A percentile compares a stretch with the other conserved stretches of the same genome.
phyloP scores from a whole-genome alignment of 2,113 vertebrate genomes.

The Ornithorhynchus anatinus region DNA sequence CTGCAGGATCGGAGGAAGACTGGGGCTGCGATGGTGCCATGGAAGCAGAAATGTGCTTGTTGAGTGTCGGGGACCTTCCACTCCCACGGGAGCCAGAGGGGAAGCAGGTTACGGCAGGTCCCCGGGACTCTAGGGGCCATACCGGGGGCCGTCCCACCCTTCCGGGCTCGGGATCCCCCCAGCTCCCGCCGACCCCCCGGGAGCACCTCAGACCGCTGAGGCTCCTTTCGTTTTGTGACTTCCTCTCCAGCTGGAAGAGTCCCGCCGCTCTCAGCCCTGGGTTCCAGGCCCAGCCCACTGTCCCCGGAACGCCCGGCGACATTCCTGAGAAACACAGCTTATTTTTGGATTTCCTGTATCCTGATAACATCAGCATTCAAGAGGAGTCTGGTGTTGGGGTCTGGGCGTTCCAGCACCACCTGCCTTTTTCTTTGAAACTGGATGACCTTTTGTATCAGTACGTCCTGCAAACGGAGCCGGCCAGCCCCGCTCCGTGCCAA shows the following conservation, averaged over 20 bases:
- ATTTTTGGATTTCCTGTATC: constrained; percentile 46
- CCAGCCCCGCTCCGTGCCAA: background rate
- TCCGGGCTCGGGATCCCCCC: no score
- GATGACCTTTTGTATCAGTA: constrained; percentile 69
- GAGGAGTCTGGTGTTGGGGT: constrained; percentile 31
- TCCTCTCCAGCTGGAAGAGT: background rate
- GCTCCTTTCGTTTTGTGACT: background rate
- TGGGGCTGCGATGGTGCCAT: no score
- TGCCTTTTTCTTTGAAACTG: constrained; percentile 63
- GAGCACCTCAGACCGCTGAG: no score
- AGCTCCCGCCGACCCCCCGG: no score
- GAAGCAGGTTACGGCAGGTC: no score
- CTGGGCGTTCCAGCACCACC: constrained; percentile 58
- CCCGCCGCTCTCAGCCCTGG: background rate
- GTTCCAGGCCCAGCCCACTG: background rate
- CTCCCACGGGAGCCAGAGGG: no score
- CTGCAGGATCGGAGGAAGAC: no score
- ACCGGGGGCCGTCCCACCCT: no score
- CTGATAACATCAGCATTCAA: constrained; percentile 34
- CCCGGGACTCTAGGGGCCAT: no score
- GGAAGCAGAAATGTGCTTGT: no score
- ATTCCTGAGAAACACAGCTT: background rate
- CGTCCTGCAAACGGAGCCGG: background rate
- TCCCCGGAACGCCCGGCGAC: background rate
- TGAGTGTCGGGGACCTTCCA: no score